Evolutionary conservation across 2,797 vertebrate species (phyloP).

Genomic region (Heterohyrax brucei): DNA sequence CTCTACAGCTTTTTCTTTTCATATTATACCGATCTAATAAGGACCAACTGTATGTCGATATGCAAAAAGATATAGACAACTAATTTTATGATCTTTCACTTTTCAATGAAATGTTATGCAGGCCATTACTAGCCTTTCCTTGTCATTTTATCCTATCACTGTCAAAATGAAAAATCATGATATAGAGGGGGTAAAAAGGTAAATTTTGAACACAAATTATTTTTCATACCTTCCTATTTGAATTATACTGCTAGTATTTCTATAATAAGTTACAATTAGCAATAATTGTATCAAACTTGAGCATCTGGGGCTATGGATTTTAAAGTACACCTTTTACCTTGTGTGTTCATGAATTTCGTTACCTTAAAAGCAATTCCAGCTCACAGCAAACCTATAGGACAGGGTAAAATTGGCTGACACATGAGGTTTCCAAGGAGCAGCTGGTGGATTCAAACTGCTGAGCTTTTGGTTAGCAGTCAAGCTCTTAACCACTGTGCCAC

Average conservation of each 20-base stretch:
- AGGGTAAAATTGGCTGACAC: no score
- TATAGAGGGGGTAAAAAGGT: not conserved
- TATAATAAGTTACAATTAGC: not conserved
- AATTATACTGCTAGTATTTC: not conserved
- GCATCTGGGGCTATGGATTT: not conserved
- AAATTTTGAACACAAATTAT: not conserved
- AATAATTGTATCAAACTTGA: not conserved
- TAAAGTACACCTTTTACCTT: constrained; percentile 6
- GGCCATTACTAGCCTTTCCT: not conserved
- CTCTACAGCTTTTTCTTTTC: not conserved
- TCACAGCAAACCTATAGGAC: no score
- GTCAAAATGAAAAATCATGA: not conserved
- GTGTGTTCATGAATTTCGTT: not conserved
- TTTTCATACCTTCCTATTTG: not conserved
- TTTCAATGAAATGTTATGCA: not conserved
- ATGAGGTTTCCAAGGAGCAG: no score
- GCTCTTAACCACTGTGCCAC: no score
- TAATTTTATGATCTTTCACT: not conserved
- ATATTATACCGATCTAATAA: not conserved
- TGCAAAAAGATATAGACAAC: not conserved
- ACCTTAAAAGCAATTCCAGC: constrained; percentile 10
- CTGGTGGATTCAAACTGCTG: no score
- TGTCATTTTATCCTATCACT: not conserved
- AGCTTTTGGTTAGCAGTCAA: no score
- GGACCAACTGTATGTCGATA: not conserved